Evolutionary conservation across 2,113 vertebrate species (phyloP).

Genomic region (Macrotis lagotis): DNA sequence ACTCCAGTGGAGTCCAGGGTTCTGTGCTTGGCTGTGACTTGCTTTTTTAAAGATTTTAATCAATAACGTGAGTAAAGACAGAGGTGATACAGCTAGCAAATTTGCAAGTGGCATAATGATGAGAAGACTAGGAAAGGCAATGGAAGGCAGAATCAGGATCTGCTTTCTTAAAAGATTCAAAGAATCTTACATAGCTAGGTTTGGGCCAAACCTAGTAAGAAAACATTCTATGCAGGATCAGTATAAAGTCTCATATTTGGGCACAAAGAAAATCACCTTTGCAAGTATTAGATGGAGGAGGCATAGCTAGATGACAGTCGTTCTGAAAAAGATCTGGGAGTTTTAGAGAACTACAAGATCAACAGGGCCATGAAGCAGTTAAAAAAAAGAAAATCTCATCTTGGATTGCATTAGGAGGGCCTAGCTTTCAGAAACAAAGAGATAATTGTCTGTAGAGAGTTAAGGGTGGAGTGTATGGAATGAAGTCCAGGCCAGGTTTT

Average conservation of each 20-base stretch:
- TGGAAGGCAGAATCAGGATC: background rate
- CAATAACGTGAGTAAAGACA: background rate
- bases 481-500: no score
- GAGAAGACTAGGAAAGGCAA: background rate
- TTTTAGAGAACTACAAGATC: background rate
- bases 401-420: background rate
- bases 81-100: background rate
- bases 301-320: background rate
- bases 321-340: background rate
- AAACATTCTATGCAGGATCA: background rate
- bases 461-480: no score
- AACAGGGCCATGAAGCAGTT: background rate
- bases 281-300: background rate
- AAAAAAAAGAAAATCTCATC: no score
- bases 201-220: background rate
- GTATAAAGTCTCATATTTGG: background rate
- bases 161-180: background rate
- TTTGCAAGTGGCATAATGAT: background rate
- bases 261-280: background rate
- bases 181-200: background rate
- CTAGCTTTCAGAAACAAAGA: background rate
- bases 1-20: background rate
- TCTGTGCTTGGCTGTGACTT: background rate
- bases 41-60: background rate
- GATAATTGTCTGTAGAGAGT: no score